Percentiles rank a stretch among this genome's conserved stretches.
phyloP scores from a whole-genome alignment of 2,888 invertebrate species.

The Erynnis tages region DNA sequence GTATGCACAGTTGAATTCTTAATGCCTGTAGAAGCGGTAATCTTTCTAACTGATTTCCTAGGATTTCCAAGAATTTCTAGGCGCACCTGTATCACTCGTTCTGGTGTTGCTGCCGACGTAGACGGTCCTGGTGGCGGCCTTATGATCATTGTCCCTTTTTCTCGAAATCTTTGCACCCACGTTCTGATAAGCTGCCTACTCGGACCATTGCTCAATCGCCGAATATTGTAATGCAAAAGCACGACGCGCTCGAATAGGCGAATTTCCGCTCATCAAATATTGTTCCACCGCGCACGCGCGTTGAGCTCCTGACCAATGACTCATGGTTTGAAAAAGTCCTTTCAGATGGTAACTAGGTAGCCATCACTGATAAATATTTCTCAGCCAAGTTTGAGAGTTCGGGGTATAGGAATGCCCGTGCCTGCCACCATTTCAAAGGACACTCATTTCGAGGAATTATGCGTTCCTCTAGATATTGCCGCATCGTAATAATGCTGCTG shows the following conservation, averaged over 20 bases:
- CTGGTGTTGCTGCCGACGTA: neutral
- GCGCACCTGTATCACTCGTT: neutral
- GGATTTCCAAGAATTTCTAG: no score
- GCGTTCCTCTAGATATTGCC: no score
- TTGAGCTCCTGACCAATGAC: constrained; percentile 11
- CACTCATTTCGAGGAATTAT: no score
- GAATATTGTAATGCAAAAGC: neutral
- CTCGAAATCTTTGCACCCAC: constrained; percentile 2
- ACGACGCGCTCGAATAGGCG: neutral
- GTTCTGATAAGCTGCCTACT: neutral
- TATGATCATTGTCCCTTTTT: neutral
- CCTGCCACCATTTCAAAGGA: no score
- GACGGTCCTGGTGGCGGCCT: neutral
- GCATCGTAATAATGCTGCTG: no score
- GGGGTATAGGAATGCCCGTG: no score
- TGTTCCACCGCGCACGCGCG: no score
- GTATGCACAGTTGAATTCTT: constrained; percentile 26
- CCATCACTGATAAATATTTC: no score
- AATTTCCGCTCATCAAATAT: no score
- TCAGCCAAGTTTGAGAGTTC: no score
- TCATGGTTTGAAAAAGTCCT: no score
- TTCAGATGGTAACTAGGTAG: no score
- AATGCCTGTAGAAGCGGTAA: constrained; percentile 27
- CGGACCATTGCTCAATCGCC: neutral
- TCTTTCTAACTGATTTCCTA: constrained; percentile 24